phyloP scores from a whole-genome alignment of 1,140 invertebrate species.

The Drosophila kepulauana region DNA sequence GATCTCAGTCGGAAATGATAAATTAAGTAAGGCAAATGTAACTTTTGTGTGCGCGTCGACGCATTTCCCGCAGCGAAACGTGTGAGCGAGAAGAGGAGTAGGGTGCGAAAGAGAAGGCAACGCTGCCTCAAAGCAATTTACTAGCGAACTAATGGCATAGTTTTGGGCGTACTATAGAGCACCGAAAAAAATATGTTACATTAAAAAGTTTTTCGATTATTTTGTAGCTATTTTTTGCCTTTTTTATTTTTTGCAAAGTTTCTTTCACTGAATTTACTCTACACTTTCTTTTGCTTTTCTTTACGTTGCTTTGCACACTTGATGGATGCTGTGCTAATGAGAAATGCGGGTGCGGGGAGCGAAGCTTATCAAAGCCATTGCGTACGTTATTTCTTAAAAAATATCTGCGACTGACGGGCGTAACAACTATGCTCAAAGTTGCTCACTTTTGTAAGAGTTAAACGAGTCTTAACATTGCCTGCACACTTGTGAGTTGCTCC shows the following conservation, averaged over 20 bases:
- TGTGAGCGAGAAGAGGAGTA: not conserved
- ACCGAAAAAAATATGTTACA: constrained; percentile 29
- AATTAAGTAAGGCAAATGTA: constrained; percentile 49
- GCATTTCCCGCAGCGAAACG: constrained; percentile 3
- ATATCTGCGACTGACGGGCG: not conserved
- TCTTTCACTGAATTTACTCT: constrained; percentile 25
- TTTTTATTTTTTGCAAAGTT: constrained; percentile 21
- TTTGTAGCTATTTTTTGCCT: constrained; percentile 38
- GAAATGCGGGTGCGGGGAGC: not conserved
- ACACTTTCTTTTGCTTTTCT: constrained; percentile 13
- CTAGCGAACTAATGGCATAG: constrained; percentile 37
- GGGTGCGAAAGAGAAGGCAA: not conserved
- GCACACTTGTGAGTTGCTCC: too few relatives aligned
- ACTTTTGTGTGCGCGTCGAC: constrained; percentile 32
- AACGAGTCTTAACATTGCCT: not conserved
- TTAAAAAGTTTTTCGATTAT: constrained; percentile 64
- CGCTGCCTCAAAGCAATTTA: constrained; percentile 10
- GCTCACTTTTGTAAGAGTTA: not conserved
- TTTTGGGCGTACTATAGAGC: constrained; percentile 18
- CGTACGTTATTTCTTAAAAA: not conserved
- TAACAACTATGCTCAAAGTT: constrained; percentile 2
- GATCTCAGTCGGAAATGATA: constrained; percentile 40
- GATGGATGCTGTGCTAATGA: constrained; percentile 52
- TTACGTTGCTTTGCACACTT: constrained; percentile 28
- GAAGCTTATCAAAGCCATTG: not conserved